phyloP scores from a whole-genome alignment of 2,797 vertebrate species.

The Podargus strigoides region DNA sequence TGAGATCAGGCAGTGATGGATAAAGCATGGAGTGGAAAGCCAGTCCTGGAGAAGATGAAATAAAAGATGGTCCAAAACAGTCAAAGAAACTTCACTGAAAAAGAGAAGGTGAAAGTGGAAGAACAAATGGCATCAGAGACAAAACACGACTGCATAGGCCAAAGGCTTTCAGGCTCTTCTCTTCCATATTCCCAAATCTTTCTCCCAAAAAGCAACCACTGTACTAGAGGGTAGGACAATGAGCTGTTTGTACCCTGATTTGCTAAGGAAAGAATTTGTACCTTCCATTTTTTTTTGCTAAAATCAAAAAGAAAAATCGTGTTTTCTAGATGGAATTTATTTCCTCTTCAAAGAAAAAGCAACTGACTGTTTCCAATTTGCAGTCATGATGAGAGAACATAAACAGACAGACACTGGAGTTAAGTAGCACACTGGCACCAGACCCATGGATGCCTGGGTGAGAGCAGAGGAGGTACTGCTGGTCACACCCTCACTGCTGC shows the following conservation, averaged over 20 bases:
- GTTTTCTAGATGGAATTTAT: background rate
- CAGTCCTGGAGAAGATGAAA: background rate
- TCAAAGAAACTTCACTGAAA: background rate
- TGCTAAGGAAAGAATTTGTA: background rate
- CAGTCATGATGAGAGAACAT: background rate
- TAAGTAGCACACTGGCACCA: background rate
- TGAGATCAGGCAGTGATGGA: background rate
- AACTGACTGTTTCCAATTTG: background rate
- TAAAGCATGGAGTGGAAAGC: background rate
- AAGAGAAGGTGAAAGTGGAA: background rate
- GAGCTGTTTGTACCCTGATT: background rate
- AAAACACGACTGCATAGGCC: background rate
- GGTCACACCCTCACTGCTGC: background rate
- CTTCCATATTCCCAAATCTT: background rate
- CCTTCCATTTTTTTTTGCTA: no score
- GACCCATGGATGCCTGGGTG: background rate
- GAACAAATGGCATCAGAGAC: background rate
- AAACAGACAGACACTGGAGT: background rate
- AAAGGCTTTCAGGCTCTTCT: background rate
- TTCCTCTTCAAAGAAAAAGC: background rate
- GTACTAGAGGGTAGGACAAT: background rate
- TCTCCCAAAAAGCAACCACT: background rate
- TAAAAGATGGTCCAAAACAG: background rate
- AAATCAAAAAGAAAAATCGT: background rate
- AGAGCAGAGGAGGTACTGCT: background rate